Evolutionary conservation across 2,113 vertebrate genomes (phyloP).

Genomic region (Poecilia latipinna): DNA sequence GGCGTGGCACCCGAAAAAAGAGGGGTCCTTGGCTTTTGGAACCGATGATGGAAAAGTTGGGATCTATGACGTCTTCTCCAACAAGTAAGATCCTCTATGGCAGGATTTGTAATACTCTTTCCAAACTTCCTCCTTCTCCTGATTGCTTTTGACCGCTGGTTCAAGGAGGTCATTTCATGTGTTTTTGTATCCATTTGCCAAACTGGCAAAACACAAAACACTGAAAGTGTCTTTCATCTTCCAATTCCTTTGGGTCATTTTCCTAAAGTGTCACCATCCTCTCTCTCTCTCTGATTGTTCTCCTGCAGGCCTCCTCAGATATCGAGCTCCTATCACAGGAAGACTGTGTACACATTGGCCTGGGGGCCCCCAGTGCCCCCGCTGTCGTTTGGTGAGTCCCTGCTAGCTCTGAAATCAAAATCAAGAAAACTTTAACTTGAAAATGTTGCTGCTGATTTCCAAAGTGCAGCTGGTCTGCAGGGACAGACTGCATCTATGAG

Average conservation of each 20-base stretch:
- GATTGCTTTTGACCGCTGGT: background rate
- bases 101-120: background rate
- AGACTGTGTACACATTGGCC: constrained; percentile 90
- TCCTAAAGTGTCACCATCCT: background rate
- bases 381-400: constrained; percentile 85
- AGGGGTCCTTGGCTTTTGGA: constrained; percentile 92
- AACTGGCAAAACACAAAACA: no score
- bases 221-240: background rate
- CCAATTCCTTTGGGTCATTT: no score
- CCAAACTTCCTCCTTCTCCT: background rate
- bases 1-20: constrained; percentile 91
- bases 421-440: background rate
- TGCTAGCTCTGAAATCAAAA: constrained; percentile 35
- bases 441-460: background rate
- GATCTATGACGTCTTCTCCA: constrained; percentile 90
- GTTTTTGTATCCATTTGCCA: background rate
- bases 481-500: no score
- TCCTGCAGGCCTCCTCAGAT: constrained; percentile 88
- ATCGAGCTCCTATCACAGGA: constrained; percentile 94
- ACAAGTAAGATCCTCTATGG: constrained; percentile 80
- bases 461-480: background rate
- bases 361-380: constrained; percentile 93
- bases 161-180: background rate
- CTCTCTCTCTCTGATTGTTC: constrained; percentile 9
- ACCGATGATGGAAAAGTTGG: constrained; percentile 99